Percentiles rank a stretch among this genome's conserved stretches.
Evolutionary conservation across 2,113 vertebrate species (phyloP).

Genomic region (Antechinus stuartii): DNA sequence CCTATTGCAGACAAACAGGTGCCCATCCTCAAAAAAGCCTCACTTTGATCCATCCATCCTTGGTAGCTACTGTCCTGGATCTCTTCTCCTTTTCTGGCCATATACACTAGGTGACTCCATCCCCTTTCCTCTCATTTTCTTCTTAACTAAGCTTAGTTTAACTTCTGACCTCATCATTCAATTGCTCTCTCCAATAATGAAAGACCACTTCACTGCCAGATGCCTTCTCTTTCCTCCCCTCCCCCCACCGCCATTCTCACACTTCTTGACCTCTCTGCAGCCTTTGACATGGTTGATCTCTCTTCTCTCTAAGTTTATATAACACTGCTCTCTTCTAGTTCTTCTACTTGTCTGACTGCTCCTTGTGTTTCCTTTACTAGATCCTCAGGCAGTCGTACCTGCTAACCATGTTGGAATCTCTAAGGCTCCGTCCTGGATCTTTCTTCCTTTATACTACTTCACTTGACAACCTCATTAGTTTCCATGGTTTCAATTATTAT

Average conservation of each 20-base stretch:
- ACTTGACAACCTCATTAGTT: background rate
- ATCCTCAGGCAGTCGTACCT: background rate
- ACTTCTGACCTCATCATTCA: background rate
- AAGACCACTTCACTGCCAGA: background rate
- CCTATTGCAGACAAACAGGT: background rate
- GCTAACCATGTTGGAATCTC: background rate
- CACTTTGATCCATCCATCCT: background rate
- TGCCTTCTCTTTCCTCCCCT: rapidly evolving
- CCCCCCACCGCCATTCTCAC: background rate
- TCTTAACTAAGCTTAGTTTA: background rate
- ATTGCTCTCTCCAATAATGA: background rate
- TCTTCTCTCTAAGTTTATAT: background rate
- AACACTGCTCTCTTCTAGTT: background rate
- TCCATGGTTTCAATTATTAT: background rate
- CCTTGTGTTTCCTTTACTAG: background rate
- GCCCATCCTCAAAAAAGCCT: background rate
- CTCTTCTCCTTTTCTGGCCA: background rate
- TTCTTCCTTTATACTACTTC: background rate
- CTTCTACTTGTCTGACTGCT: background rate
- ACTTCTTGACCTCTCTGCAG: background rate
- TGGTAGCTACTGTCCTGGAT: background rate
- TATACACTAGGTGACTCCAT: background rate
- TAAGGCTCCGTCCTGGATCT: background rate
- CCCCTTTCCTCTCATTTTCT: background rate
- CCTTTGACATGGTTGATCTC: background rate